A percentile compares a stretch with the other conserved stretches of the same genome.
Evolutionary conservation across 2,888 invertebrate genomes (phyloP).

Genomic region (Lasioglossum calceatum): DNA sequence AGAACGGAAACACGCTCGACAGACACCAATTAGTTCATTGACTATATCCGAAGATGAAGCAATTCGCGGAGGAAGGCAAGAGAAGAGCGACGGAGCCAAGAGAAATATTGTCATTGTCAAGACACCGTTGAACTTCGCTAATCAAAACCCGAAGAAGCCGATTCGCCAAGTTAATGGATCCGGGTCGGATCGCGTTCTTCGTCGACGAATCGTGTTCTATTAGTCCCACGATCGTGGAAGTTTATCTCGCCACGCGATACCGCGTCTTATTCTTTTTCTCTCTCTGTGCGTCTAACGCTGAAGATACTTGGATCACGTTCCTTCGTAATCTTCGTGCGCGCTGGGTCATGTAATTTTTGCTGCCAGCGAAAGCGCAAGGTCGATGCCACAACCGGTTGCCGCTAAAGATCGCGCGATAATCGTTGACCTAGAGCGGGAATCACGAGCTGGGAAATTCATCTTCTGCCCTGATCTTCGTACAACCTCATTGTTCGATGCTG

Average conservation of each 20-base stretch:
- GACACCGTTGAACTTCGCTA: background rate
- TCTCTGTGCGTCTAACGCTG: background rate
- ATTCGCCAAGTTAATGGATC: background rate
- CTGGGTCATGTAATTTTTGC: conserved; percentile 46
- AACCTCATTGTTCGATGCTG: background rate
- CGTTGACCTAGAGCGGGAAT: conserved; percentile 28
- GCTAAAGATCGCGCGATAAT: conserved; percentile 17
- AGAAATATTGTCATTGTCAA: background rate
- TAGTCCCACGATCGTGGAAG: conserved; percentile 53
- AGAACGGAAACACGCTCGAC: no score
- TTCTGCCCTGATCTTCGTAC: background rate
- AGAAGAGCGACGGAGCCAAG: background rate
- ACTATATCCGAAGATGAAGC: background rate
- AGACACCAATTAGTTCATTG: no score
- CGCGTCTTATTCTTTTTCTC: conserved; percentile 16
- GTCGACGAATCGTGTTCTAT: conserved; percentile 41
- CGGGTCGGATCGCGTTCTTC: conserved; percentile 13
- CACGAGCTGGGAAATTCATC: conserved; percentile 13
- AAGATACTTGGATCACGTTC: conserved; percentile 33
- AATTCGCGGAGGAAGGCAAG: background rate
- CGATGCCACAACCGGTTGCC: conserved; percentile 20
- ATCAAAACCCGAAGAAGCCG: background rate
- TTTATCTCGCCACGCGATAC: conserved; percentile 45
- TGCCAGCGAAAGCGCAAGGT: conserved; percentile 34
- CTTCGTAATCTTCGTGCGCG: conserved; percentile 49